Base-by-base conservation (phyloP, 2,797 vertebrate species). In the Microctenopoma stevenorrisi region DNA sequence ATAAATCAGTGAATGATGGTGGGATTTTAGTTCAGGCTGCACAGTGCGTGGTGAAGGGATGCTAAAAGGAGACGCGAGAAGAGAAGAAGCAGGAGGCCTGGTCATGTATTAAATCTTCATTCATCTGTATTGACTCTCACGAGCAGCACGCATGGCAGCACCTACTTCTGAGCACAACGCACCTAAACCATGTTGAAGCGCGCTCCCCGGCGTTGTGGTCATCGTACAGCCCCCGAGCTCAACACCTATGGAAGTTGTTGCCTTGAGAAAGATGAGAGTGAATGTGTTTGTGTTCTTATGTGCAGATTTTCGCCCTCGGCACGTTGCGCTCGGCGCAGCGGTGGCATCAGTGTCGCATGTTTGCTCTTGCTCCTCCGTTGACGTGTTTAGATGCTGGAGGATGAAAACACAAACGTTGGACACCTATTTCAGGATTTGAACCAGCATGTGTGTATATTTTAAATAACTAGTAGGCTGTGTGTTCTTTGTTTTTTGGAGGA, bases 171-270 rank as follows among this genome's bases (percentile, higher is more conserved):
- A 63, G 67, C 59, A 5, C 40, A 30, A 8, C 70, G 16, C 61
- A 78, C 60, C 55, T 51, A 9, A 25, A 10, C 4, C 47, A 44
- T 1, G 58, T 64, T 3, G 72, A 60, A 26, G 80, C 83, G 74
- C 81, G 7, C 74, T 26, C 28, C 13, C 38, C 7, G 3, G 38
- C 37, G 50, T 16, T 2, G 50, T 38, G 64, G 10, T 15, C 56
- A 37, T 52, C 44, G 51, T 22, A 63, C 33, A 15, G 53, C 28
- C 22, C 33, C 44, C 2, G 57, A 33, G 58, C 70, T 81, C 82
- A 81, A 84, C 82, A 82, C 64, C 83, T 84, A 33, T 76, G 16
- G 67, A 86, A 88, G 86, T 89, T 85, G 78, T 44, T 76, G 61
- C 56, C 16, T 42, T 26, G 44, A 26, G 25, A 73, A n/a, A 59